A percentile compares a stretch with the other conserved stretches of the same genome.
Conservation (phyloP, 2,888 invertebrate genomes). For the Metalampra italica region DNA sequence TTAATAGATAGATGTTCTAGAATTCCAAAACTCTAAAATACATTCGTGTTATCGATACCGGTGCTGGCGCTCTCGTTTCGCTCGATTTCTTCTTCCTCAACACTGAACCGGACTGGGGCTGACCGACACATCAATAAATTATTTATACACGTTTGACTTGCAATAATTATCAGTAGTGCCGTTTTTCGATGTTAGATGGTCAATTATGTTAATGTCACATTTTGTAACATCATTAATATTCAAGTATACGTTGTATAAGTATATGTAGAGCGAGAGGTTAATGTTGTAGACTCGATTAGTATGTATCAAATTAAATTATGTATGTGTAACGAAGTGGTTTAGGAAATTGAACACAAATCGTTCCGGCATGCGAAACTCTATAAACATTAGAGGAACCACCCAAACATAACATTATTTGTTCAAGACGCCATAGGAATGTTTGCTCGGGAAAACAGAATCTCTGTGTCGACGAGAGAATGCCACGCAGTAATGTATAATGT, state of each 20-base stretch:
- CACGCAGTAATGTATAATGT: constrained; percentile 19
- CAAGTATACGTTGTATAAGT: too few species aligned
- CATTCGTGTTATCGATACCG: constrained; percentile 34
- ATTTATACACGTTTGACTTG: constrained; percentile 54
- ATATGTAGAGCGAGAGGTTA: neutral
- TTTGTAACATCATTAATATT: too few species aligned
- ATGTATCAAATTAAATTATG: neutral
- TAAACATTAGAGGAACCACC: neutral
- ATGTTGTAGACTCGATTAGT: neutral
- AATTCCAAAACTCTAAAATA: too few species aligned
- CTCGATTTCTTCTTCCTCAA: constrained; percentile 60
- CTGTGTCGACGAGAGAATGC: constrained; percentile 21
- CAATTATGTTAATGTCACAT: too few species aligned
- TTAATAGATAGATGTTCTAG: too few species aligned
- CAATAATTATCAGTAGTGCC: constrained; percentile 35
- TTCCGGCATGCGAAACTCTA: constrained; percentile 1
- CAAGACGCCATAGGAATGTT: constrained; percentile 28
- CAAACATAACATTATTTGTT: constrained; percentile 5
- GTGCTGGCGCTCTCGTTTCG: constrained; percentile 38
- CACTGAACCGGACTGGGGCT: constrained; percentile 32
- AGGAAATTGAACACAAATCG: constrained; percentile 2
- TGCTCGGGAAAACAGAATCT: constrained; percentile 24
- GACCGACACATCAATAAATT: constrained; percentile 48
- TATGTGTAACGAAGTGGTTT: constrained; percentile 1
- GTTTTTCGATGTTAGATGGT: constrained; percentile 10